phyloP scores from a whole-genome alignment of 2,113 vertebrate species.

The Hemiscyllium ocellatum region DNA sequence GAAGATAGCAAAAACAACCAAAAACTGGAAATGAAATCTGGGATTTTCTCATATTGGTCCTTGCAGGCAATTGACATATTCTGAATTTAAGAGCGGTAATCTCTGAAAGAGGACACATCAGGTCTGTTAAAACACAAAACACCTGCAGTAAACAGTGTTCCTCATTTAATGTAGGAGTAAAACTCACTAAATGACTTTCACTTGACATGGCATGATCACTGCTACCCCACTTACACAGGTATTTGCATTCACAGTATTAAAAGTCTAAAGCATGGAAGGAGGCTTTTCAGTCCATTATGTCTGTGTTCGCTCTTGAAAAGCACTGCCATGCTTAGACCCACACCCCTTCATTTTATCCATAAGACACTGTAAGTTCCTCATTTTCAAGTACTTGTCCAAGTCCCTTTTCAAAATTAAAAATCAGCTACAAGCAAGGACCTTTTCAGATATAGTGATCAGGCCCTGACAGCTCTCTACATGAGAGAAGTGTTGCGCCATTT shows the following conservation, averaged over 20 bases:
- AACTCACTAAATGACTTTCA: neutral
- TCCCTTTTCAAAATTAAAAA: too few species aligned
- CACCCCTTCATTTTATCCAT: too few species aligned
- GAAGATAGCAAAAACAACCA: neutral
- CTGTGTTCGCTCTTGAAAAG: too few species aligned
- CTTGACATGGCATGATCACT: neutral
- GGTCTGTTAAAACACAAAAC: neutral
- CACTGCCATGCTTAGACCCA: too few species aligned
- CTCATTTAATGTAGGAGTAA: neutral
- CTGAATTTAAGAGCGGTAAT: neutral
- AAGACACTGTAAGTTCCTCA: too few species aligned
- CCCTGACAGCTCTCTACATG: too few species aligned
- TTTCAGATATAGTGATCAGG: too few species aligned
- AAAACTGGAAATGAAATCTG: neutral
- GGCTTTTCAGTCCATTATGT: too few species aligned
- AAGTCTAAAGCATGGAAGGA: too few species aligned
- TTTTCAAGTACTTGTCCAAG: too few species aligned
- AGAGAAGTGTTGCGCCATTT: too few species aligned
- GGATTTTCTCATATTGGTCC: neutral
- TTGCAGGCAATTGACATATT: neutral
- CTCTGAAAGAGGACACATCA: neutral
- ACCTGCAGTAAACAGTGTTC: neutral
- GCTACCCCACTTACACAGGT: neutral
- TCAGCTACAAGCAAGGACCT: too few species aligned
- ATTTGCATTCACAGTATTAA: neutral